phyloP scores from a whole-genome alignment of 2,797 vertebrate genomes.

The Enteromius anoplus region DNA sequence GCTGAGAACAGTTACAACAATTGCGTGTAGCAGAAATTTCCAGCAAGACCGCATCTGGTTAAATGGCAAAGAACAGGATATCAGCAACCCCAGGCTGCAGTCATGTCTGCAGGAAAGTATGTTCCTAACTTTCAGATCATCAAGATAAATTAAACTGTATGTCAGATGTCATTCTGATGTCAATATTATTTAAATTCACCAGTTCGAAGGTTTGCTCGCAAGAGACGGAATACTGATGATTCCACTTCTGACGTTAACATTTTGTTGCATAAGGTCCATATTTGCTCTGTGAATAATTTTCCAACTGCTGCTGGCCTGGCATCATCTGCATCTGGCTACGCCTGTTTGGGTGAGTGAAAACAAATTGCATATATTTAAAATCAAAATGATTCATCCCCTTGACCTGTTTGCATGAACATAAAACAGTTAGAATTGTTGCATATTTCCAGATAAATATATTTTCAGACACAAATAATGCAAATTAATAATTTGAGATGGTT shows the following conservation, averaged over 20 bases:
- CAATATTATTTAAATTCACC: conserved; percentile 12
- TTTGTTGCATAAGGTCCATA: conserved; percentile 86
- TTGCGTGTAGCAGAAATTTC: conserved; percentile 83
- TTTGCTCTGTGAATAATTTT: conserved; percentile 93
- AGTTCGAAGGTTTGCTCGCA: conserved; percentile 89
- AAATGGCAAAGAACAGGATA: conserved; percentile 86
- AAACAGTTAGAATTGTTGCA: not conserved
- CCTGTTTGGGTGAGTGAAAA: conserved; percentile 85
- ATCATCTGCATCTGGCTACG: conserved; percentile 93
- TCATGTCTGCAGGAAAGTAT: conserved; percentile 90
- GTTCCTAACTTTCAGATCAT: conserved; percentile 45
- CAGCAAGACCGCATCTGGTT: conserved; percentile 91
- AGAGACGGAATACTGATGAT: conserved; percentile 72
- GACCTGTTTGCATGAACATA: not conserved
- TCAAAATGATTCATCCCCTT: not conserved
- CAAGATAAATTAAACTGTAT: not conserved
- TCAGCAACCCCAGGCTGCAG: conserved; percentile 86
- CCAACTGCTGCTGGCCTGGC: conserved; percentile 94
- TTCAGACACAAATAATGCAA: not conserved
- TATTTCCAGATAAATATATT: not conserved
- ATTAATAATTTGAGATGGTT: too few species aligned
- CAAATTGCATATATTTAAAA: not conserved
- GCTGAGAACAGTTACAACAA: conserved; percentile 94
- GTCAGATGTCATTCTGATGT: conserved; percentile 8
- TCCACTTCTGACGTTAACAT: conserved; percentile 59